Conservation (phyloP, 2,797 vertebrate species). For the Pipistrellus pipistrellus region DNA sequence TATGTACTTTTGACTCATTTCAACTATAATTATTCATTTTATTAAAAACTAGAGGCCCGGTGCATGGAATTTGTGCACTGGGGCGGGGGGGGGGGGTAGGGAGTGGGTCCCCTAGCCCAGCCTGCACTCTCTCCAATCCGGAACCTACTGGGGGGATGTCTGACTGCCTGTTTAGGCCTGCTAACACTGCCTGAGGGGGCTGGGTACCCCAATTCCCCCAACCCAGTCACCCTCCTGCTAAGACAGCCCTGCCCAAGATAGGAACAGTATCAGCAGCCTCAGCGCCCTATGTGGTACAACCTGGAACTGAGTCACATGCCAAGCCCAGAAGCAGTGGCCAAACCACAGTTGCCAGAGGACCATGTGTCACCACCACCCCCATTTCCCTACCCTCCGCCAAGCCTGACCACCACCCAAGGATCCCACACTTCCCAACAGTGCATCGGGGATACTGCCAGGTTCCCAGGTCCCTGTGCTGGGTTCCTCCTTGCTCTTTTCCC, state of each 20-base stretch:
- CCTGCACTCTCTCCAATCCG: too few species aligned
- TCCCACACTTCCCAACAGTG: background rate
- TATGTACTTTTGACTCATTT: background rate
- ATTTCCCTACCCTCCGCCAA: background rate
- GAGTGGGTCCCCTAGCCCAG: too few species aligned
- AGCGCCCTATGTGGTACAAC: background rate
- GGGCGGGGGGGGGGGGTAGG: too few species aligned
- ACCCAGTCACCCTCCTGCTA: background rate
- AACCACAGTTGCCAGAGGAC: constrained; percentile 2
- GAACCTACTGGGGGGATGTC: too few species aligned
- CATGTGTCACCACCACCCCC: background rate
- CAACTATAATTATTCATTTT: background rate
- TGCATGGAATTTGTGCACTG: too few species aligned
- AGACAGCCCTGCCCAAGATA: background rate
- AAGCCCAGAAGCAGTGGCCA: background rate
- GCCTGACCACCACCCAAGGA: background rate
- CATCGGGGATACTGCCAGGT: background rate
- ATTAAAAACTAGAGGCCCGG: too few species aligned
- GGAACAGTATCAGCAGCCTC: background rate
- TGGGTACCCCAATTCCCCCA: background rate
- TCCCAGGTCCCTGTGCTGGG: accelerated
- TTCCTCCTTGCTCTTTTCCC: background rate
- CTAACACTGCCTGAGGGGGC: background rate
- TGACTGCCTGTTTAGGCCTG: too few species aligned
- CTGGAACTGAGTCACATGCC: constrained; percentile 43